phyloP scores from a whole-genome alignment of 2,113 vertebrate genomes.

The Channa argus region DNA sequence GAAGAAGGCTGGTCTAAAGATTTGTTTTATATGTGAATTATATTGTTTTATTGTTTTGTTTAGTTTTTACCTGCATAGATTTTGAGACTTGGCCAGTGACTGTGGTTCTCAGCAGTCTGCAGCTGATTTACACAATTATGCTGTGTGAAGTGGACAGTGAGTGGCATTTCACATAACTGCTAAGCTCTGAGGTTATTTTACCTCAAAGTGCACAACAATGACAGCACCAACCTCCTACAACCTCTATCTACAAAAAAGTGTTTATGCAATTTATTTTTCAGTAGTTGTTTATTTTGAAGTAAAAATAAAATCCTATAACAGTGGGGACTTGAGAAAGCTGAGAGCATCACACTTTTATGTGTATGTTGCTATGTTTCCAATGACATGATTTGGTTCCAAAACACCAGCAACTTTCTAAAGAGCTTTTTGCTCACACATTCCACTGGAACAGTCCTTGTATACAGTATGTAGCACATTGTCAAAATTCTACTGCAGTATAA shows the following conservation, averaged over 20 bases:
- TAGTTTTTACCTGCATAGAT: slow-evolving; percentile 34
- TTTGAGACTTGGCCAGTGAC: slow-evolving; percentile 12
- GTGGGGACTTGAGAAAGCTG: slow-evolving; percentile 28
- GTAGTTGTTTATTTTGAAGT: neutral
- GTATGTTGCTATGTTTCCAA: slow-evolving; percentile 24
- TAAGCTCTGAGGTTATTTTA: slow-evolving; percentile 14
- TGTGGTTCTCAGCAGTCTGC: neutral
- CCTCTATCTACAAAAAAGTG: neutral
- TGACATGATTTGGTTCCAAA: slow-evolving; percentile 40
- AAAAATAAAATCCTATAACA: neutral
- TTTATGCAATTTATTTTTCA: slow-evolving; percentile 2
- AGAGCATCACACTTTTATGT: slow-evolving; percentile 14
- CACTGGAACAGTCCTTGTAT: slow-evolving; percentile 20
- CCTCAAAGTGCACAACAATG: neutral
- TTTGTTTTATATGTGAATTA: no score
- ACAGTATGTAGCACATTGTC: slow-evolving; percentile 25
- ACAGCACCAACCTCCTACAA: slow-evolving; percentile 10
- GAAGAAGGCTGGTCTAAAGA: no score
- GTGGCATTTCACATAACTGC: slow-evolving; percentile 23
- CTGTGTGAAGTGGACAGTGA: slow-evolving; percentile 6
- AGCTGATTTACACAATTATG: neutral
- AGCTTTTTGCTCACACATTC: slow-evolving; percentile 27
- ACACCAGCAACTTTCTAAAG: slow-evolving; percentile 28
- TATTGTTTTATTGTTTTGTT: neutral
- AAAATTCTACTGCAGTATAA: slow-evolving; percentile 40